A percentile compares a stretch with the other conserved stretches of the same genome.
These are phyloP conservation scores for Leptopilina boulardi DNA, from an alignment of 1,140 invertebrate genomes.

Conservation along the genomic window DNA sequence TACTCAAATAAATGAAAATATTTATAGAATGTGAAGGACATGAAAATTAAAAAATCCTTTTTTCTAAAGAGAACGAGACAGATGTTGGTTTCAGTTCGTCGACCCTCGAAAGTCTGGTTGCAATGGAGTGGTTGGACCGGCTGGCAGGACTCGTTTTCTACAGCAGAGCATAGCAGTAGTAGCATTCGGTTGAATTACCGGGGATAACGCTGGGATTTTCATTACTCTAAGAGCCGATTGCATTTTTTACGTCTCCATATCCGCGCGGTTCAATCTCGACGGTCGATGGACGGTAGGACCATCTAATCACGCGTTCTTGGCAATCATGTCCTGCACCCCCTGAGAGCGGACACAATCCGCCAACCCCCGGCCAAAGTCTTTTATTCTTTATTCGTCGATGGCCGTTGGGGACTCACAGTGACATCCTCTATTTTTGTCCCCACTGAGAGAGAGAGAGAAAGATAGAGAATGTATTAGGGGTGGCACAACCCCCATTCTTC, in stretches of 20 bases:
- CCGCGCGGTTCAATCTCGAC: constrained; percentile 55
- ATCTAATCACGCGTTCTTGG: constrained; percentile 70
- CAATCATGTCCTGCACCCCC: constrained; percentile 64
- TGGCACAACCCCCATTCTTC: constrained; percentile 36
- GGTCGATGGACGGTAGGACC: constrained; percentile 56
- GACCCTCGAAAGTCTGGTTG: constrained; percentile 50
- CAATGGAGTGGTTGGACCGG: constrained; percentile 52
- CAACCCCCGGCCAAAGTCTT: constrained; percentile 42
- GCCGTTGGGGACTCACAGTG: constrained; percentile 54
- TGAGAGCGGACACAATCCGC: constrained; percentile 48
- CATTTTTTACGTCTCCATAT: constrained; percentile 74
- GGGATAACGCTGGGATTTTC: constrained; percentile 67
- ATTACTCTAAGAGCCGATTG: constrained; percentile 77
- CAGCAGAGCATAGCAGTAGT: not conserved
- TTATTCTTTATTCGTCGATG: constrained; percentile 53
- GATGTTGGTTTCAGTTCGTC: constrained; percentile 55
- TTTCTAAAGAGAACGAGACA: constrained; percentile 39
- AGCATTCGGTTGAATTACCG: constrained; percentile 63
- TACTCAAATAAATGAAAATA: not conserved
- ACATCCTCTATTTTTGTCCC: constrained; percentile 46
- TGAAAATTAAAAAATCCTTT: constrained; percentile 35
- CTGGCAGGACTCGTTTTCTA: constrained; percentile 37
- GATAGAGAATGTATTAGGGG: constrained; percentile 16
- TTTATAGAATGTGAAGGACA: not conserved
- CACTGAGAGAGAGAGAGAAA: constrained; percentile 13